phyloP scores from a whole-genome alignment of 1,140 invertebrate genomes.

The Lordiphosa collinella region DNA sequence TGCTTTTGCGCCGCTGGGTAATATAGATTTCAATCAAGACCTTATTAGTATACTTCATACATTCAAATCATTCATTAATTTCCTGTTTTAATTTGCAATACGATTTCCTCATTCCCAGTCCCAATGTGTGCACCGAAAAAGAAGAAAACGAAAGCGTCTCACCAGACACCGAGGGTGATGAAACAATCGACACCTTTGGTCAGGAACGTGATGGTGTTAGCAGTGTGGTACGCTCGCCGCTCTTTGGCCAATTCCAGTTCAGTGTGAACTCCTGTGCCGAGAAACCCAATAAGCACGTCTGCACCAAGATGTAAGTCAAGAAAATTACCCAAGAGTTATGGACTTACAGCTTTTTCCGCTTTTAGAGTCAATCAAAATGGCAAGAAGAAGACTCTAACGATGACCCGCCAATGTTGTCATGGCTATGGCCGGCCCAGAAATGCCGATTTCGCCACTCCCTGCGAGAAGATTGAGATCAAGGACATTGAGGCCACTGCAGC shows the following conservation, averaged over 20 bases:
- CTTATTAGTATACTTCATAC: too few relatives aligned
- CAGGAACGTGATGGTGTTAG: constrained; percentile 59
- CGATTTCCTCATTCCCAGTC: constrained; percentile 22
- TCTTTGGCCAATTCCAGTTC: constrained; percentile 80
- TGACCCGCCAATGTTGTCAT: constrained; percentile 83
- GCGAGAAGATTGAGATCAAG: constrained; percentile 81
- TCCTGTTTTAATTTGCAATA: background rate
- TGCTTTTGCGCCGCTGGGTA: too few relatives aligned
- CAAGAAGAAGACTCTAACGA: constrained; percentile 81
- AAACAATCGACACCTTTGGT: constrained; percentile 71
- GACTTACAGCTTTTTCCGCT: constrained; percentile 4
- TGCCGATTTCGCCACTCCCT: constrained; percentile 79
- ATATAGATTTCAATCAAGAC: too few relatives aligned
- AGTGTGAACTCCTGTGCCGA: constrained; percentile 81
- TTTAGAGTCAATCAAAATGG: constrained; percentile 81
- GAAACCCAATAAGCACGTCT: constrained; percentile 82
- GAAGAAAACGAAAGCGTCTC: constrained; percentile 52
- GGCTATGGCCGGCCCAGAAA: constrained; percentile 81
- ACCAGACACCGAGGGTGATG: constrained; percentile 54
- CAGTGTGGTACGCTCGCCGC: constrained; percentile 58
- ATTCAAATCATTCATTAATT: background rate
- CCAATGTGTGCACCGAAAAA: constrained; percentile 74
- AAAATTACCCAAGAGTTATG: background rate
- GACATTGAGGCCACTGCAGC: constrained; percentile 80
- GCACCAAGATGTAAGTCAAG: constrained; percentile 81